Conservation (phyloP, 1,140 invertebrate genomes). For the Lethocerus indicus region DNA sequence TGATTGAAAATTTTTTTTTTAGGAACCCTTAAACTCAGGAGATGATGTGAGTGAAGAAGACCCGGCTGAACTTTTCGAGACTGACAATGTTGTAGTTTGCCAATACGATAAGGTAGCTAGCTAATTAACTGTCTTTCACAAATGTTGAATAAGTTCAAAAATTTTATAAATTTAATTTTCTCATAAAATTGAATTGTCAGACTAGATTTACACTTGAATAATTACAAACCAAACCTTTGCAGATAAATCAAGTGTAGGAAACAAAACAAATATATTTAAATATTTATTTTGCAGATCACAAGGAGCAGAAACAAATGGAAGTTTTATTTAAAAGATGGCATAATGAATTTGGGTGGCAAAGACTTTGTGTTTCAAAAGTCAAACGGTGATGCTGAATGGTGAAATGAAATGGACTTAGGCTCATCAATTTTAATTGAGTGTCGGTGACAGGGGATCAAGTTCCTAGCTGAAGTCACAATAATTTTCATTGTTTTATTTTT, state of each 20-base stretch:
- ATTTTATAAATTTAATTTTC: background rate
- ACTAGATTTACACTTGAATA: background rate
- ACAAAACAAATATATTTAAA: too few species aligned
- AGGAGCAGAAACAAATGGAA: conserved; percentile 98
- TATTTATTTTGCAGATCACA: conserved; percentile 56
- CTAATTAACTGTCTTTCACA: background rate
- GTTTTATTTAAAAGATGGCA: conserved; percentile 98
- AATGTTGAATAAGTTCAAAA: background rate
- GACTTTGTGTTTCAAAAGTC: conserved; percentile 99
- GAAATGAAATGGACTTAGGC: conserved; percentile 19
- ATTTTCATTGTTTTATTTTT: too few species aligned
- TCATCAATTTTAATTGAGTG: background rate
- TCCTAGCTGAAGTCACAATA: conserved; percentile 8
- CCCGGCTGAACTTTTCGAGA: conserved; percentile 86
- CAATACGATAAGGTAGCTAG: conserved; percentile 88
- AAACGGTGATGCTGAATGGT: conserved; percentile 98
- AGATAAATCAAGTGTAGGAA: too few species aligned
- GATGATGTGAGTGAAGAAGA: conserved; percentile 97
- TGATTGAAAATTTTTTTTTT: too few species aligned
- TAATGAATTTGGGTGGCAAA: conserved; percentile 96
- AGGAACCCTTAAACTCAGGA: conserved; percentile 88
- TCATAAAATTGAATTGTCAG: background rate
- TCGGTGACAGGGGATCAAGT: conserved; percentile 7
- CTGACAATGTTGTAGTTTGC: conserved; percentile 97
- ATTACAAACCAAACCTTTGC: background rate